Evolutionary conservation across 2,113 vertebrate genomes (phyloP).

Genomic region (Alaudala cheleensis): DNA sequence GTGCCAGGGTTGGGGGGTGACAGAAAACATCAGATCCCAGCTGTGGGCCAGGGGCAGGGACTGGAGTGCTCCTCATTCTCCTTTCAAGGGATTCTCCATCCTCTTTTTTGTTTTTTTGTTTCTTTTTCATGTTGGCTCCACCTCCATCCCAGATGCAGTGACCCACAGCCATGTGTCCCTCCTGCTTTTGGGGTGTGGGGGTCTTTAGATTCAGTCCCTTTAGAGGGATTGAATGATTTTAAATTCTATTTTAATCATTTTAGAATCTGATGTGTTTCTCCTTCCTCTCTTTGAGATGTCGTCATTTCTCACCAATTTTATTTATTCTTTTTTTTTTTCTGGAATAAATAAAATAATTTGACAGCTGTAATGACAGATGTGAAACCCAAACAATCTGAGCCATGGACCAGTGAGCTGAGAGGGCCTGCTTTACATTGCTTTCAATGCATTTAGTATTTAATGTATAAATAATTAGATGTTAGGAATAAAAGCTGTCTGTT

Average conservation of each 20-base stretch:
- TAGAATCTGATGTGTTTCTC: not conserved
- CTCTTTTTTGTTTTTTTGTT: not conserved
- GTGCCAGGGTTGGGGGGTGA: not conserved
- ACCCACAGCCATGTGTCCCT: fast-evolving
- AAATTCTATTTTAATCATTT: not conserved
- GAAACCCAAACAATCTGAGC: not conserved
- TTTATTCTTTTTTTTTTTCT: not conserved
- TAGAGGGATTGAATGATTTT: not conserved
- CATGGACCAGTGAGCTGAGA: not conserved
- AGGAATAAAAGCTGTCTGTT: slow-evolving; percentile 25
- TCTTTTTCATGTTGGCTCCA: not conserved
- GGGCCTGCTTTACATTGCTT: not conserved
- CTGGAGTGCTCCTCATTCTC: not conserved
- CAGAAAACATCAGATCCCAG: not conserved
- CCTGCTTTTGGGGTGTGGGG: fast-evolving
- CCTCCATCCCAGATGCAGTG: not conserved
- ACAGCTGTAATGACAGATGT: slow-evolving; percentile 1
- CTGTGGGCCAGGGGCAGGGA: not conserved
- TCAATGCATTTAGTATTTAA: not conserved
- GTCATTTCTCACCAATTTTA: not conserved
- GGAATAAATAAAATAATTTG: slow-evolving; percentile 1
- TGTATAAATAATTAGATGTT: slow-evolving; percentile 37
- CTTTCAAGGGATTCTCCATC: not conserved
- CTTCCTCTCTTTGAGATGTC: not conserved
- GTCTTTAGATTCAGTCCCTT: not conserved